A percentile compares a stretch with the other conserved stretches of the same genome.
These are phyloP conservation scores for Micoletzkya japonica DNA, from an alignment of 2,888 invertebrate species.

Conservation along the genomic window DNA sequence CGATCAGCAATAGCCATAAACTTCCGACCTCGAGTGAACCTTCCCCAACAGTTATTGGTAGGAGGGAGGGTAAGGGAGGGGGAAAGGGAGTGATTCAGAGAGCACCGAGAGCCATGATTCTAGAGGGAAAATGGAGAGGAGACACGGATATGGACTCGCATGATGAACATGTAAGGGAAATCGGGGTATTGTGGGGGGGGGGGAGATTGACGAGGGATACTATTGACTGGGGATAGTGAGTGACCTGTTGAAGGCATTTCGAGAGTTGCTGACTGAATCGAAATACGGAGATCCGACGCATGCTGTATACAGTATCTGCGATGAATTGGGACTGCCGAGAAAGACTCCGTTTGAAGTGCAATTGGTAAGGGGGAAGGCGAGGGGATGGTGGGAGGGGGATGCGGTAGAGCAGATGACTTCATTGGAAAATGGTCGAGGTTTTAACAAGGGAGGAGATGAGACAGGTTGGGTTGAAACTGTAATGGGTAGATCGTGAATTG, in stretches of 20 bases:
- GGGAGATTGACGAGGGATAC: too few species aligned
- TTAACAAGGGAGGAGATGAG: too few species aligned
- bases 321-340: conserved; percentile 33
- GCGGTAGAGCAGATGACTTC: too few species aligned
- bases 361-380: too few species aligned
- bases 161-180: conserved; percentile 25
- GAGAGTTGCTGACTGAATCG: conserved; percentile 10
- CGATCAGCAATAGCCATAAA: conserved; percentile 42
- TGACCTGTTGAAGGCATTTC: conserved; percentile 19
- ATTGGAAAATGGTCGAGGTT: too few species aligned
- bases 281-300: conserved; percentile 14
- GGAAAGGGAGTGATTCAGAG: conserved; percentile 30
- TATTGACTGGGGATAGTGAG: too few species aligned
- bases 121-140: conserved; percentile 31
- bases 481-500: too few species aligned
- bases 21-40: conserved; percentile 57
- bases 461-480: too few species aligned
- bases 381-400: too few species aligned
- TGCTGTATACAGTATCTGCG: conserved; percentile 29
- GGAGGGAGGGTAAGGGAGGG: too few species aligned
- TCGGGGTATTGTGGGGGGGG: background rate
- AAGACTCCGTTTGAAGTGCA: conserved; percentile 23
- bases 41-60: conserved; percentile 47
- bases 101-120: conserved; percentile 29
- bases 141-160: conserved; percentile 36